phyloP scores from a whole-genome alignment of 2,797 vertebrate genomes.

The Chanos chanos region DNA sequence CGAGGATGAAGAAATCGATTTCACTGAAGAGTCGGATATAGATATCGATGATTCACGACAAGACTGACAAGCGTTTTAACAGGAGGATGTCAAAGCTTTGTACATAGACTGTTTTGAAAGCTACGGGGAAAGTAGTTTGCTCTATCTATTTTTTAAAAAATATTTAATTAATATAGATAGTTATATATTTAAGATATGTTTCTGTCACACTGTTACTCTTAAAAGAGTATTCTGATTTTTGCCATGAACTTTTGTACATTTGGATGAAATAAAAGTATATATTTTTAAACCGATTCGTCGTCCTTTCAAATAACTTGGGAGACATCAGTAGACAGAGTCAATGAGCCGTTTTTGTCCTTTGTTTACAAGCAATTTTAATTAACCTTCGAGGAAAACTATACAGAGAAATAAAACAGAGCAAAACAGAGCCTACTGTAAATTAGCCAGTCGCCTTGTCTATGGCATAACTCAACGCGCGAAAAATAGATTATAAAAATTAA shows the following conservation, averaged over 20 bases:
- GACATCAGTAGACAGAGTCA: too few species aligned
- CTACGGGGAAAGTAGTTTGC: constrained; percentile 34
- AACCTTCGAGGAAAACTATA: too few species aligned
- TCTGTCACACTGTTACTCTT: constrained; percentile 55
- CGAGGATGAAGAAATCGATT: constrained; percentile 66
- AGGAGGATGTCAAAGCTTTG: constrained; percentile 38
- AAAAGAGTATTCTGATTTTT: constrained; percentile 45
- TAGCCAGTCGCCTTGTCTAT: too few species aligned
- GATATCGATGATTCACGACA: constrained; percentile 63
- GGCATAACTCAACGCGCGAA: too few species aligned
- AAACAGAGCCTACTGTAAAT: too few species aligned
- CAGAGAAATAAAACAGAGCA: too few species aligned
- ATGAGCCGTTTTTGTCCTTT: too few species aligned
- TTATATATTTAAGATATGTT: constrained; percentile 70
- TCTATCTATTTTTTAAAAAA: constrained; percentile 47
- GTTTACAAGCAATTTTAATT: too few species aligned
- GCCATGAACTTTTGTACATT: constrained; percentile 53
- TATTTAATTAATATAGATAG: constrained; percentile 76
- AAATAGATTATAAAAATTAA: too few species aligned
- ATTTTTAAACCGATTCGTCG: constrained; percentile 55
- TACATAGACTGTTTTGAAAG: constrained; percentile 51
- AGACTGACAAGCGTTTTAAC: constrained; percentile 41
- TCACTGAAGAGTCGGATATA: constrained; percentile 60
- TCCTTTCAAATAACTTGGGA: not conserved
- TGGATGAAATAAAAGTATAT: constrained; percentile 70